A percentile compares a stretch with the other conserved stretches of the same genome.
Evolutionary conservation across 2,797 vertebrate species (phyloP).

Genomic region (Erithacus rubecula): DNA sequence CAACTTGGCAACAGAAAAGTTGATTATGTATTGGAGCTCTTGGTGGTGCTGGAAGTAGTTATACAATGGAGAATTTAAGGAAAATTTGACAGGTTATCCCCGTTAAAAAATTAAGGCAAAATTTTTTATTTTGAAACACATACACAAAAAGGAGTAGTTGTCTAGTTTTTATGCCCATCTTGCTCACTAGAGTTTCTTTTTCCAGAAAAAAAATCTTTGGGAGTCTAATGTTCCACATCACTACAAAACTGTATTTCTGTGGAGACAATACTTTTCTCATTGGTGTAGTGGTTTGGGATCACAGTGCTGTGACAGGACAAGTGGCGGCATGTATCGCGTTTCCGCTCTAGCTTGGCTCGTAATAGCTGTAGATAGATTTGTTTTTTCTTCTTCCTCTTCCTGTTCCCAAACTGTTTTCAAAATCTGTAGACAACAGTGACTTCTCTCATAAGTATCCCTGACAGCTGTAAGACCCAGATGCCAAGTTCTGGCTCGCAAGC

Average conservation of each 20-base stretch:
- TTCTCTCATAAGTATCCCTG: neutral
- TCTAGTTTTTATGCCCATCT: neutral
- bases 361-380: neutral
- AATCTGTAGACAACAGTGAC: neutral
- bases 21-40: neutral
- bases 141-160: neutral
- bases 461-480: slow-evolving; percentile 28
- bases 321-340: neutral
- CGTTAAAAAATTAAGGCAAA: neutral
- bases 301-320: neutral
- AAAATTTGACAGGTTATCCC: neutral
- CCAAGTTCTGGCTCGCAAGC: slow-evolving; percentile 23
- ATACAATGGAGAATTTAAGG: neutral
- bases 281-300: neutral
- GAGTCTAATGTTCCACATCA: neutral
- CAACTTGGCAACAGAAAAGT: neutral
- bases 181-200: neutral
- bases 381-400: neutral
- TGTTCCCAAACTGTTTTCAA: neutral
- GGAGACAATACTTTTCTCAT: neutral
- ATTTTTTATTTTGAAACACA: neutral
- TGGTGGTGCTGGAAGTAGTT: neutral
- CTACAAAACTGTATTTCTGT: neutral
- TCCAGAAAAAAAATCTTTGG: neutral
- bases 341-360: neutral